These are phyloP conservation scores for Noctuana brunneofusca DNA, from an alignment of 2,888 invertebrate species.

Conservation along the genomic window DNA sequence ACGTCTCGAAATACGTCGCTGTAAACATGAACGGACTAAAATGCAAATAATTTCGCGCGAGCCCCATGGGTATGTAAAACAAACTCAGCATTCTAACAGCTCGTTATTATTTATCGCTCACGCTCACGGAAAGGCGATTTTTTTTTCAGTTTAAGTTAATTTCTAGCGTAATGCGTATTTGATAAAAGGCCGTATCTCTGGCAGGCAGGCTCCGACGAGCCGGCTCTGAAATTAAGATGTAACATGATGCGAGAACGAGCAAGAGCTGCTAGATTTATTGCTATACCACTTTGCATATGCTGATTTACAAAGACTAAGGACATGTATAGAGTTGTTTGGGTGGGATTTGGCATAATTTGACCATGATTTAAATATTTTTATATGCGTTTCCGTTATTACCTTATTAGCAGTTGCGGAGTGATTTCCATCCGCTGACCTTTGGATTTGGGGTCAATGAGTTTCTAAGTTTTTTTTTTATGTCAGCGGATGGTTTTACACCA, in stretches of 20 bases:
- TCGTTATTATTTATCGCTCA: slow-evolving; percentile 75
- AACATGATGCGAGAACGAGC: slow-evolving; percentile 85
- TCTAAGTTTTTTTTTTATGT: too few relatives aligned
- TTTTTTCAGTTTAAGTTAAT: slow-evolving; percentile 75
- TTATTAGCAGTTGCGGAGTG: too few relatives aligned
- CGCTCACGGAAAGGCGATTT: slow-evolving; percentile 69
- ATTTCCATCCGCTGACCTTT: too few relatives aligned
- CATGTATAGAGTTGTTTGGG: slow-evolving; percentile 48
- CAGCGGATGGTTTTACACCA: too few relatives aligned
- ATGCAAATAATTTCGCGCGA: slow-evolving; percentile 74
- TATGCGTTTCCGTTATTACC: neutral
- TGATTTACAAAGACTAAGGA: slow-evolving; percentile 81
- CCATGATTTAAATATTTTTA: neutral
- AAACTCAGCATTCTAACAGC: slow-evolving; percentile 76
- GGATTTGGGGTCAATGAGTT: too few relatives aligned
- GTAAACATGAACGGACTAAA: slow-evolving; percentile 72
- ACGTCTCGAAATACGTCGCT: slow-evolving; percentile 60
- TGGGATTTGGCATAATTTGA: neutral
- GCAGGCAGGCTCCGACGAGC: slow-evolving; percentile 79
- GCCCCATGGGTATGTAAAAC: slow-evolving; percentile 77
- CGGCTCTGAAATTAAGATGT: slow-evolving; percentile 84
- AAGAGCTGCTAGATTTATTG: slow-evolving; percentile 83
- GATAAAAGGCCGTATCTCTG: slow-evolving; percentile 81
- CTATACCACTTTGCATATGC: slow-evolving; percentile 84
- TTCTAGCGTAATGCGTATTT: slow-evolving; percentile 81